Percentiles rank a stretch among this genome's conserved stretches.
Evolutionary conservation across 2,888 invertebrate genomes (phyloP).

Genomic region (Ornithoptera priamus): DNA sequence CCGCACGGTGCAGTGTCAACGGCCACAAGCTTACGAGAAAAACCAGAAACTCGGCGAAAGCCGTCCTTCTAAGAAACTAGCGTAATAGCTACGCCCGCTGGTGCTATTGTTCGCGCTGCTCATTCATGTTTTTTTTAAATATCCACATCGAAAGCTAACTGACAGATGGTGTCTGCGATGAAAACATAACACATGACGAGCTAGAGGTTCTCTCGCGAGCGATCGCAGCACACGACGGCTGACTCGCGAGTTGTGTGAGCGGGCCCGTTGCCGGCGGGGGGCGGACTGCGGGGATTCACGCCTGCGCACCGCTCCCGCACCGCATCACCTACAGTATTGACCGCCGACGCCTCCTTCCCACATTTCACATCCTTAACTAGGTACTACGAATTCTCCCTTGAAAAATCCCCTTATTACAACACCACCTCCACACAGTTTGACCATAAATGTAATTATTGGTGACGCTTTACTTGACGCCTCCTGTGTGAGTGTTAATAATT

Average conservation of each 20-base stretch:
- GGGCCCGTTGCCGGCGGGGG: conserved; percentile 57
- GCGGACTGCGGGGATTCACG: conserved; percentile 41
- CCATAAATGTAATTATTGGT: conserved; percentile 39
- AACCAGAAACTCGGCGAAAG: conserved; percentile 72
- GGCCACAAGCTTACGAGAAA: conserved; percentile 72
- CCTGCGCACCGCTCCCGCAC: conserved; percentile 57
- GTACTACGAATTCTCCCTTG: conserved; percentile 73
- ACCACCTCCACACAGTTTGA: conserved; percentile 67
- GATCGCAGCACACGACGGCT: conserved; percentile 74
- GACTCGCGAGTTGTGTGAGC: conserved; percentile 77
- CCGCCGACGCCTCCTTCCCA: conserved; percentile 79
- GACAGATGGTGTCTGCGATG: conserved; percentile 66
- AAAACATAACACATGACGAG: conserved; percentile 77
- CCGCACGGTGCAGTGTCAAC: conserved; percentile 78
- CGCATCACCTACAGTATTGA: conserved; percentile 78
- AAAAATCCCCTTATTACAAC: conserved; percentile 73
- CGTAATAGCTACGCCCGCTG: conserved; percentile 40
- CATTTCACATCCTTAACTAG: conserved; percentile 78
- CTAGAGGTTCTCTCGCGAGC: conserved; percentile 61
- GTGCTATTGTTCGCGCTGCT: conserved; percentile 44
- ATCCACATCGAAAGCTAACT: conserved; percentile 48
- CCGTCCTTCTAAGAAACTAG: conserved; percentile 49
- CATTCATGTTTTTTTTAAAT: conserved; percentile 56
- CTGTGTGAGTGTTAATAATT: neutral
- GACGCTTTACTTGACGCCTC: neutral